These are phyloP conservation scores for Achlya flavicornis DNA, from an alignment of 2,888 invertebrate genomes.

Conservation along the genomic window DNA sequence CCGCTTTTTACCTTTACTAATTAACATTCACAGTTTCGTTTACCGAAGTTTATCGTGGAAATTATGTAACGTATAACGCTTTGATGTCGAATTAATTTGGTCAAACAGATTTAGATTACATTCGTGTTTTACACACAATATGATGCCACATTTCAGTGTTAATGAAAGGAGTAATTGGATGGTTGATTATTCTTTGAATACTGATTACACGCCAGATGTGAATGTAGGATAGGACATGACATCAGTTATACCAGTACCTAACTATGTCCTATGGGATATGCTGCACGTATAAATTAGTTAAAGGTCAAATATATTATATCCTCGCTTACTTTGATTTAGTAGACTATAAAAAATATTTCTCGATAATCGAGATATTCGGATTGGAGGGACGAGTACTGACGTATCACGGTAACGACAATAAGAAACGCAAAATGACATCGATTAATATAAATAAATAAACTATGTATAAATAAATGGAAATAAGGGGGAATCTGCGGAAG, in stretches of 20 bases:
- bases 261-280: neutral
- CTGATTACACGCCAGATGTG: neutral
- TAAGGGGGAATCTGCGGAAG: slow-evolving; percentile 66
- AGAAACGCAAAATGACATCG: slow-evolving; percentile 45
- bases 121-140: slow-evolving; percentile 39
- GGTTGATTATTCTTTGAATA: slow-evolving; percentile 3
- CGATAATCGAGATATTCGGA: neutral
- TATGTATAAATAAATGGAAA: slow-evolving; percentile 68
- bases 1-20: slow-evolving; percentile 46
- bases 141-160: slow-evolving; percentile 33
- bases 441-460: slow-evolving; percentile 67
- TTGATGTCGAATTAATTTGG: slow-evolving; percentile 42
- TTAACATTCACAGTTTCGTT: slow-evolving; percentile 43
- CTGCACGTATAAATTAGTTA: neutral
- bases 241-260: neutral
- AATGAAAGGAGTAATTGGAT: slow-evolving; percentile 20
- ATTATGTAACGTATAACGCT: slow-evolving; percentile 28
- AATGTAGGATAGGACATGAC: neutral
- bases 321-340: too few species aligned
- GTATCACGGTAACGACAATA: slow-evolving; percentile 26
- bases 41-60: slow-evolving; percentile 37
- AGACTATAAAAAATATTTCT: too few species aligned
- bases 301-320: too few species aligned
- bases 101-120: slow-evolving; percentile 48
- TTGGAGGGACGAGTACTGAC: neutral